A percentile compares a stretch with the other conserved stretches of the same genome.
These are phyloP conservation scores for Tetragonula clypearis DNA, from an alignment of 1,140 invertebrate species.

Conservation along the genomic window DNA sequence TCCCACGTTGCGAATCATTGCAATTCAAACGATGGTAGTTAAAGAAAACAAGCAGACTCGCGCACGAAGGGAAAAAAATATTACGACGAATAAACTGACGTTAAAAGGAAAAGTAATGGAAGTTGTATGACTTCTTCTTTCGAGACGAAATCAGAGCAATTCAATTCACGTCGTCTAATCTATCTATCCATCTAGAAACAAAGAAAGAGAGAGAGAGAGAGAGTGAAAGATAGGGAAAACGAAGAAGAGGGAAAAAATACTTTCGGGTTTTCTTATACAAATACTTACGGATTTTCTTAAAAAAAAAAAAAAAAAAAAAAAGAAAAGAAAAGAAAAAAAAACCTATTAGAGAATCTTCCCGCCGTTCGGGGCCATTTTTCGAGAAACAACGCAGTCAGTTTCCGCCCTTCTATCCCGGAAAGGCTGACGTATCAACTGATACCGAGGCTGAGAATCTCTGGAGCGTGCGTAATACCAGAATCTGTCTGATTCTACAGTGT, in stretches of 20 bases:
- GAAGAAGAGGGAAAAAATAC: not conserved
- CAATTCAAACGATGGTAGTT: too few species aligned
- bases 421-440: not conserved
- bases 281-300: not conserved
- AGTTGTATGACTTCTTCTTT: too few species aligned
- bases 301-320: not conserved
- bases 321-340: too few species aligned
- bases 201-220: too few species aligned
- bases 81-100: too few species aligned
- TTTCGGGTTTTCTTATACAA: too few species aligned
- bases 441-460: constrained; percentile 29
- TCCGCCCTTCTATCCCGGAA: not conserved
- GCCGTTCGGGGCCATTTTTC: not conserved
- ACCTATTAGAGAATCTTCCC: not conserved
- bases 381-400: not conserved
- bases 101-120: too few species aligned
- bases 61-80: too few species aligned
- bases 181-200: too few species aligned
- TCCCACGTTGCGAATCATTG: too few species aligned
- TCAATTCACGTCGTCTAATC: not conserved
- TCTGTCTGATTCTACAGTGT: not conserved
- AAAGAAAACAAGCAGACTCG: too few species aligned
- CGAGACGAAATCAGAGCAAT: too few species aligned
- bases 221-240: not conserved
- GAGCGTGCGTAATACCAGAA: constrained; percentile 19